Conservation (phyloP, 2,113 vertebrate genomes). For the Polyodon spathula region DNA sequence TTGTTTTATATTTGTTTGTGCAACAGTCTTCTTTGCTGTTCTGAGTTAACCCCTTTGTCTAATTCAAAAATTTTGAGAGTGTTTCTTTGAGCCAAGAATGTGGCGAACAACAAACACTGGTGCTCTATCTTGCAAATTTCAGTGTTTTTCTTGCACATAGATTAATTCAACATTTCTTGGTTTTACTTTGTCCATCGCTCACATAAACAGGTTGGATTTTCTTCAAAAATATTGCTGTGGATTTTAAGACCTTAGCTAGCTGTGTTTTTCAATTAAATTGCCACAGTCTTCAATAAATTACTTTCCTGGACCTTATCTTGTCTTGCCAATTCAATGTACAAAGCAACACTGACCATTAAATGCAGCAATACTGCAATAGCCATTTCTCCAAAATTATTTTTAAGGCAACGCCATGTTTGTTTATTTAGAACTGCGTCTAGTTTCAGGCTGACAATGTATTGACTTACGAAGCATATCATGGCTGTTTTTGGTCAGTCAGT, state of each 20-base stretch:
- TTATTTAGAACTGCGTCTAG: too few species aligned
- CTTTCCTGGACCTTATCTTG: too few species aligned
- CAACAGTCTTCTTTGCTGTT: conserved; percentile 31
- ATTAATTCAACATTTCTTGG: conserved; percentile 15
- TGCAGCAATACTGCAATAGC: too few species aligned
- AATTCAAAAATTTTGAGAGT: conserved; percentile 15
- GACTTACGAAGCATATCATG: too few species aligned
- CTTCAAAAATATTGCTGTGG: neutral
- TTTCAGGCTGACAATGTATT: too few species aligned
- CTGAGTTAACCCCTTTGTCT: conserved; percentile 14
- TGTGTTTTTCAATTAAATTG: neutral
- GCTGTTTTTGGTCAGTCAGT: too few species aligned
- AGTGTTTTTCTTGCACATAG: conserved; percentile 13
- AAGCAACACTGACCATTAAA: too few species aligned
- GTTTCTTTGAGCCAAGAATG: conserved; percentile 9
- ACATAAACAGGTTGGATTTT: conserved; percentile 13
- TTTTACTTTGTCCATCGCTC: neutral
- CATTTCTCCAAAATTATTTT: too few species aligned
- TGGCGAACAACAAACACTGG: too few species aligned
- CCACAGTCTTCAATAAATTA: too few species aligned
- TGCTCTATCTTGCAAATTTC: conserved; percentile 8
- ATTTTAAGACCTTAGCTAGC: neutral
- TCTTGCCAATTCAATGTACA: too few species aligned
- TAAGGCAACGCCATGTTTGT: too few species aligned
- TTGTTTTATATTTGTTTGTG: conserved; percentile 34